phyloP scores from a whole-genome alignment of 2,797 vertebrate species.

The Merluccius polli region DNA sequence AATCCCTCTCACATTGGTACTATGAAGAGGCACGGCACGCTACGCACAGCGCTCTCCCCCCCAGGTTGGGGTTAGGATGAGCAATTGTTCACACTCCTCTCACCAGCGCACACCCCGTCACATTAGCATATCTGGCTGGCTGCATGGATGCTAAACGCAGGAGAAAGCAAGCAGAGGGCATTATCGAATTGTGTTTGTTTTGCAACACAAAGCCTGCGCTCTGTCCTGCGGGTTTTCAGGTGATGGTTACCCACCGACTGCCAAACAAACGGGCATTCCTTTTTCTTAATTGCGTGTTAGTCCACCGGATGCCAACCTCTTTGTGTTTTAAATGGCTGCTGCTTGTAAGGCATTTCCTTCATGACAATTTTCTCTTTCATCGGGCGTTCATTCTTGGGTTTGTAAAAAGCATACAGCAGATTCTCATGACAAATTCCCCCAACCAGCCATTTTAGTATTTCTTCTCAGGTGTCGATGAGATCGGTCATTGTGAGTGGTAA shows the following conservation, averaged over 20 bases:
- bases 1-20: not conserved
- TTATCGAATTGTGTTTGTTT: constrained; percentile 60
- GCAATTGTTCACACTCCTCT: constrained; percentile 58
- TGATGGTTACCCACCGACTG: constrained; percentile 33
- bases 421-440: not conserved
- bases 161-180: constrained; percentile 57
- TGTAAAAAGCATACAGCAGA: not conserved
- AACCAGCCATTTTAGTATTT: too few species aligned
- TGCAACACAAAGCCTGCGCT: constrained; percentile 51
- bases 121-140: constrained; percentile 69
- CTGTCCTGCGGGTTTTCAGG: constrained; percentile 21
- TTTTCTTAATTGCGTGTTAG: not conserved
- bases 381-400: not conserved
- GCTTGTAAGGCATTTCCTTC: not conserved
- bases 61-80: constrained; percentile 54
- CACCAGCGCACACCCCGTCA: constrained; percentile 34
- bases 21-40: constrained; percentile 43
- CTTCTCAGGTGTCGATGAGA: too few species aligned
- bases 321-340: not conserved
- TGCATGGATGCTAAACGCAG: constrained; percentile 62
- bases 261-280: constrained; percentile 42
- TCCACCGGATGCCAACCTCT: not conserved
- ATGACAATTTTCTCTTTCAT: not conserved
- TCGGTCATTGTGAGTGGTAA: too few species aligned
- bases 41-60: constrained; percentile 27